phyloP scores from a whole-genome alignment of 2,797 vertebrate species.

The Pachyuromys duprasi region DNA sequence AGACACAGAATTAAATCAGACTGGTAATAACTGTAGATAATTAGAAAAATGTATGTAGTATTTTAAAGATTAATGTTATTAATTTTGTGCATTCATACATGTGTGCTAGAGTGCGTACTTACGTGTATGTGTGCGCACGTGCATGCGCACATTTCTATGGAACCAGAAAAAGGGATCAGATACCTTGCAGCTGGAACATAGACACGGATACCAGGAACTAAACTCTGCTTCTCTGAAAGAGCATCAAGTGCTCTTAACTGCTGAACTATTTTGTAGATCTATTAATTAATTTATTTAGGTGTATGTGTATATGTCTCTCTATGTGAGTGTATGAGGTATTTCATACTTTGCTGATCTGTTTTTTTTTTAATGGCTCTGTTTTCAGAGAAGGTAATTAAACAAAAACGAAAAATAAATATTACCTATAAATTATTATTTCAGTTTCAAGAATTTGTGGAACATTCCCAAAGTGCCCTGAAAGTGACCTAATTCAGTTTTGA shows the following conservation, averaged over 20 bases:
- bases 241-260: too few relatives aligned
- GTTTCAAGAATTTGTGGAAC: constrained; percentile 51
- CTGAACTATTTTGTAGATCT: too few relatives aligned
- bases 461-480: constrained; percentile 25
- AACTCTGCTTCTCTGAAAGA: too few relatives aligned
- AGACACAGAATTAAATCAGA: constrained; percentile 12
- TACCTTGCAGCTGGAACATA: too few relatives aligned
- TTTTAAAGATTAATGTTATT: background rate
- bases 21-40: background rate
- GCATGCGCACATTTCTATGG: too few relatives aligned
- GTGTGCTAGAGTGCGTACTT: too few relatives aligned
- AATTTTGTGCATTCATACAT: too few relatives aligned
- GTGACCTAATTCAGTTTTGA: constrained; percentile 12
- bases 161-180: too few relatives aligned
- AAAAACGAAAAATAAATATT: constrained; percentile 24
- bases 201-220: too few relatives aligned
- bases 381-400: constrained; percentile 30
- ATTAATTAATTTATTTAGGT: too few relatives aligned
- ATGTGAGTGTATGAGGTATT: background rate
- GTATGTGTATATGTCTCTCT: too few relatives aligned
- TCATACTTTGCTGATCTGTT: constrained; percentile 7
- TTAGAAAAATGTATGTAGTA: background rate
- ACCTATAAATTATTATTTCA: constrained; percentile 51
- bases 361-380: background rate
- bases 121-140: too few relatives aligned